Conservation (phyloP, 2,888 invertebrate species). For the Brachycybe producta region DNA sequence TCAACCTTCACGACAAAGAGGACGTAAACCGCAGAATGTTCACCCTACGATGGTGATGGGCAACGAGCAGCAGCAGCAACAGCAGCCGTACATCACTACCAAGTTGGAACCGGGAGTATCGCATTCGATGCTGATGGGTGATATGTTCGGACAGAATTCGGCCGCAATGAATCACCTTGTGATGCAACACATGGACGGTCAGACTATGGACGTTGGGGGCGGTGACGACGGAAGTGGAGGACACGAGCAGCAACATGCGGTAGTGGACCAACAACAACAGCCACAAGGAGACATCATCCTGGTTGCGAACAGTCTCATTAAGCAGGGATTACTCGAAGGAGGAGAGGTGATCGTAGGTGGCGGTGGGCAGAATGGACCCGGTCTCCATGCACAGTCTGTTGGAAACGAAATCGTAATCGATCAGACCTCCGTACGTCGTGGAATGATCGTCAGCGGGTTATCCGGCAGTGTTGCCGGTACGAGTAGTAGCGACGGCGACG, state of each 20-base stretch:
- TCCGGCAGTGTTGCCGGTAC: slow-evolving; percentile 18
- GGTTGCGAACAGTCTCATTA: slow-evolving; percentile 23
- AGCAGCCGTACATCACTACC: not conserved
- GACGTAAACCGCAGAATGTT: slow-evolving; percentile 5
- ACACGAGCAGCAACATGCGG: no score
- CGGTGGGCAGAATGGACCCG: slow-evolving; percentile 16
- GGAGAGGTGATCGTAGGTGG: slow-evolving; percentile 23
- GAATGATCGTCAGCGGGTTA: slow-evolving; percentile 19
- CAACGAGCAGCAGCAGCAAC: not conserved
- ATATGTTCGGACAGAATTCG: slow-evolving; percentile 11
- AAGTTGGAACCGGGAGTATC: not conserved
- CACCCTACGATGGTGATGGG: not conserved
- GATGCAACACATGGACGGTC: slow-evolving; percentile 13
- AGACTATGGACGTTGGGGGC: slow-evolving; percentile 14
- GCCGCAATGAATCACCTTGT: not conserved
- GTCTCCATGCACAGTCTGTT: slow-evolving; percentile 16
- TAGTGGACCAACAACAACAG: not conserved
- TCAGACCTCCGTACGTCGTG: slow-evolving; percentile 17
- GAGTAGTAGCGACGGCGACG: slow-evolving; percentile 4
- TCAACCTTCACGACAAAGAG: slow-evolving; percentile 6
- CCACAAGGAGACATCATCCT: slow-evolving; percentile 23
- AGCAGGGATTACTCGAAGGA: slow-evolving; percentile 22
- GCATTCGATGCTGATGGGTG: slow-evolving; percentile 11
- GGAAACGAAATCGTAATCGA: slow-evolving; percentile 24
- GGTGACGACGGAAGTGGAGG: not conserved